Base-by-base conservation (phyloP, 2,888 invertebrate genomes). In the Eumacrocentrus americanus region DNA sequence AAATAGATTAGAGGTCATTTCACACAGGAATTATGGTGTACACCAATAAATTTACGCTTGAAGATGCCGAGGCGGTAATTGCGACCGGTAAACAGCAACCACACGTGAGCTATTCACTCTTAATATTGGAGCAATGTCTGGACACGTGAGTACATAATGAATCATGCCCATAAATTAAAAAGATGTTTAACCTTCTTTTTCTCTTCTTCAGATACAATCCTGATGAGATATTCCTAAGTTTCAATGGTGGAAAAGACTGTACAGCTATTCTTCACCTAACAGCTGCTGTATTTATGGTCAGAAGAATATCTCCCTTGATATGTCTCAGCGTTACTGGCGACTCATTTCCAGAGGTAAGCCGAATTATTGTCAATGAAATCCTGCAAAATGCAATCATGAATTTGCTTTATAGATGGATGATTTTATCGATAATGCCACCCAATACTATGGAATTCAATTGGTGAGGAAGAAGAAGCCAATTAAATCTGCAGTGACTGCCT, bases 201-300 rank as follows among this genome's bases (percentile, higher is more conserved):
- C 64, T 64, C 42, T 61, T 64, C 82, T 83, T 37, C 79, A 91
- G 89, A 80, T 94, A 88, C 78, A 83, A 86, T n/a, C 77, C 89
- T 16, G 85, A 90, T 56, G 90, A 94, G 80, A 83, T 95, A 12
- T 94, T 95, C 73, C 78, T 99, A 25, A 92, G 95, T 22, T 99
- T 98, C 81, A 99, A 99, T 78, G 99, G 99, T 2, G 99, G 99
- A 1, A 99, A 99, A 83, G 99, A 99, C 82, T 98, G 98, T 78
- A 98, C 98, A 0, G 94, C 91, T 0, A 84, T 98, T 11, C 83
- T 99, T 35, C 91, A 94, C 79, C 79, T 95, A 64, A 81, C 84
- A 9, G 81, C 85, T 67, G 82, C 85, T 1, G 83, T 87, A 61
- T 74, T 72, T 5, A 75, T 80, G 2, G 70, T 83, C 23, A 73